Percentiles rank a stretch among this genome's conserved stretches.
These are phyloP conservation scores for Atta colombica DNA, from an alignment of 1,140 invertebrate species.

Conservation along the genomic window DNA sequence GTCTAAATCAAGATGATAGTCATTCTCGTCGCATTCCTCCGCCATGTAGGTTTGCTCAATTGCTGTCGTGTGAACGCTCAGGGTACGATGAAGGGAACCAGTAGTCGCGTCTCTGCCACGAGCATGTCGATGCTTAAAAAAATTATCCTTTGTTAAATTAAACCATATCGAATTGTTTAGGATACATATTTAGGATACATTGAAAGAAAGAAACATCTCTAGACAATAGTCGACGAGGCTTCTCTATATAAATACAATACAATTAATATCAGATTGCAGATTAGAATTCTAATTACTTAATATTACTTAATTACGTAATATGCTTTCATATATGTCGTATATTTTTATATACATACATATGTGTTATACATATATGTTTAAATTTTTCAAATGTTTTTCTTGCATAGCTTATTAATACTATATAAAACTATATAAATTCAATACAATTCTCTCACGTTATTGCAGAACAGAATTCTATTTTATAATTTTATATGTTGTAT, in stretches of 20 bases:
- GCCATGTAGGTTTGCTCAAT: constrained; percentile 87
- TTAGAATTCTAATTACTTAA: not conserved
- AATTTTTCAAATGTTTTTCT: not conserved
- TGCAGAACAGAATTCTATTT: too few relatives aligned
- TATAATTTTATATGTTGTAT: too few relatives aligned
- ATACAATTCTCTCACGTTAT: too few relatives aligned
- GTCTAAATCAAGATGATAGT: constrained; percentile 91
- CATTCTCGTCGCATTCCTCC: constrained; percentile 87
- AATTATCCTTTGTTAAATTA: not conserved
- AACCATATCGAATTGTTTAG: not conserved
- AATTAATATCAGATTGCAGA: not conserved
- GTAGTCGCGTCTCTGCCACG: constrained; percentile 87
- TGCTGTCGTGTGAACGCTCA: constrained; percentile 87
- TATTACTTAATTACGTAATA: too few relatives aligned
- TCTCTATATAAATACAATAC: not conserved
- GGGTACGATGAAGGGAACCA: constrained; percentile 82
- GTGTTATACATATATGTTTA: not conserved
- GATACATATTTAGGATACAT: not conserved
- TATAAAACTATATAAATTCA: constrained; percentile 8
- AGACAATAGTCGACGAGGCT: not conserved
- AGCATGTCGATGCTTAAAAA: constrained; percentile 91
- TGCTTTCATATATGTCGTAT: not conserved
- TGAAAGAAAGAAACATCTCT: not conserved
- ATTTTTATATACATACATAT: not conserved
- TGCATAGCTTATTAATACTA: not conserved